These are phyloP conservation scores for Pangasius mekongensis DNA, from an alignment of 2,797 vertebrate species.

Conservation along the genomic window DNA sequence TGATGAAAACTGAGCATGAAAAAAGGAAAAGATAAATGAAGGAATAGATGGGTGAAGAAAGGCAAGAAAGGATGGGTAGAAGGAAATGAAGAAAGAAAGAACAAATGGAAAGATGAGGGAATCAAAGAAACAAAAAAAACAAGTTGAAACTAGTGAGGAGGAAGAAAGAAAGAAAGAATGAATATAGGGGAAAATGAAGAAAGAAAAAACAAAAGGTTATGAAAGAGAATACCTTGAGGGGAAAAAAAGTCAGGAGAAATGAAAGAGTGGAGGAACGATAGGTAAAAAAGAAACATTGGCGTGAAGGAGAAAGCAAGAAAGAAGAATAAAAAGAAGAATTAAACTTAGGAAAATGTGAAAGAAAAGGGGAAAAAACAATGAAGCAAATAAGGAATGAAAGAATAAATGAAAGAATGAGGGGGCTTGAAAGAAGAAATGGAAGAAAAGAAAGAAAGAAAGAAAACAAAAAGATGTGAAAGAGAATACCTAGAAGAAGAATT, in stretches of 20 bases:
- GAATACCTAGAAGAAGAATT: background rate
- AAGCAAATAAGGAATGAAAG: background rate
- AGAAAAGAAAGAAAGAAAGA: background rate
- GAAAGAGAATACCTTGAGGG: background rate
- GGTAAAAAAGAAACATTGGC: background rate
- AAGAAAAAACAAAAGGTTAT: too few species aligned
- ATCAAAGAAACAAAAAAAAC: background rate
- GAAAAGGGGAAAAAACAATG: background rate
- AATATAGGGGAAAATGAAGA: background rate
- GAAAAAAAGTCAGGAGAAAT: background rate
- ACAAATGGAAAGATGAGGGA: background rate
- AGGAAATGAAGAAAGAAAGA: background rate
- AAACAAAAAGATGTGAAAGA: too few species aligned
- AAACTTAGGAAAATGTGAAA: background rate
- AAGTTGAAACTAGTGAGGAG: background rate
- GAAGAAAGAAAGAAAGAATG: background rate
- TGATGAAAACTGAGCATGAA: background rate
- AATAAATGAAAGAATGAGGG: background rate
- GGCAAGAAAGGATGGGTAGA: background rate
- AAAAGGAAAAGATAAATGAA: background rate
- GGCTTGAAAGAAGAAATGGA: background rate
- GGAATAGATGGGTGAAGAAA: background rate
- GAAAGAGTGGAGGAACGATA: too few species aligned
- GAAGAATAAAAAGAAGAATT: background rate
- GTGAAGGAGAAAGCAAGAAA: background rate